Percentiles rank a stretch among this genome's conserved stretches.
phyloP scores from a whole-genome alignment of 2,797 vertebrate genomes.

The Enteromius argenteus region DNA sequence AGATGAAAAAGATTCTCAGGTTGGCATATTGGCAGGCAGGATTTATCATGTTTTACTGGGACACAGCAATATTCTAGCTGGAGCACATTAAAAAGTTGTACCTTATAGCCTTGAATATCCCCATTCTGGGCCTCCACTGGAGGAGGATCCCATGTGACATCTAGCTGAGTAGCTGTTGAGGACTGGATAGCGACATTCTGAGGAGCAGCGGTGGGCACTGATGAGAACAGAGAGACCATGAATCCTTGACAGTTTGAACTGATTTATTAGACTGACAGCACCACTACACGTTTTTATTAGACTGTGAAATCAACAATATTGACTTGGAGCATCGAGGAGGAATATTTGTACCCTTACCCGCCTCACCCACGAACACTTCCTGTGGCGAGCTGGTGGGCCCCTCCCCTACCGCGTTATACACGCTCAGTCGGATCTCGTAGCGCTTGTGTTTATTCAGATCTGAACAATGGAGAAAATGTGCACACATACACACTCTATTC shows the following conservation, averaged over 20 bases:
- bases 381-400: constrained; percentile 90
- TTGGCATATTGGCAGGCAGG: background rate
- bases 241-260: constrained; percentile 1
- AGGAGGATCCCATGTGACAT: constrained; percentile 93
- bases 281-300: constrained; percentile 11
- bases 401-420: constrained; percentile 94
- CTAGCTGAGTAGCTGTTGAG: constrained; percentile 91
- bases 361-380: constrained; percentile 96
- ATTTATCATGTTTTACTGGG: background rate
- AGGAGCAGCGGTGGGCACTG: constrained; percentile 90
- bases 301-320: constrained; percentile 25
- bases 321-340: constrained; percentile 3
- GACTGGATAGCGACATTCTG: constrained; percentile 87
- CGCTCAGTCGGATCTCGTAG: constrained; percentile 94
- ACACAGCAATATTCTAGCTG: background rate
- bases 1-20: background rate
- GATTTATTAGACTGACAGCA: constrained; percentile 17
- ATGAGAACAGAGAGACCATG: constrained; percentile 8
- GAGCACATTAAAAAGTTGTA: constrained; percentile 60
- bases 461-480: constrained; percentile 65
- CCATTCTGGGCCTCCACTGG: constrained; percentile 90
- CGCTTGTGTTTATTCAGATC: constrained; percentile 91
- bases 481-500: constrained; percentile 48
- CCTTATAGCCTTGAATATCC: constrained; percentile 98
- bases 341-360: constrained; percentile 79